Base-by-base conservation (phyloP, 2,797 vertebrate species). In the Todus mexicanus region DNA sequence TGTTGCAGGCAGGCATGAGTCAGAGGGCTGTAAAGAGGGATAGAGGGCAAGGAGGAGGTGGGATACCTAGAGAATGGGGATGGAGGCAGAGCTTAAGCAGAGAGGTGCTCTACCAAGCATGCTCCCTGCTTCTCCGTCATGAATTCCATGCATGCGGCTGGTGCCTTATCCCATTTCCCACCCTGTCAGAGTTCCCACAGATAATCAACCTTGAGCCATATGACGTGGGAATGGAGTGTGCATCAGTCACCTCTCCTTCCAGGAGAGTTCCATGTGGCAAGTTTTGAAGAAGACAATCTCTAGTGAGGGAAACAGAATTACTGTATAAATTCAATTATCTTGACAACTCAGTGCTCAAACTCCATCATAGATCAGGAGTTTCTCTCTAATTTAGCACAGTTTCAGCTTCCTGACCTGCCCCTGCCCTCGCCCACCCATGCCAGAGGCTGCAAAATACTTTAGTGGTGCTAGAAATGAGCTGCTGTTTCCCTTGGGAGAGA, bases 241-340 rank as follows among this genome's bases (percentile, higher is more conserved):
- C 4, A 3, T 69, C 69, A 82, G 26, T 47, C 38, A 11, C 13
- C 15, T 79, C 59, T 66, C 20, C 40, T 93, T 92, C 70, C 43
- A 72, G 65, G 76, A 43, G 23, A 59, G 50, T 89, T 91, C 75
- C 10, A 23, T 5, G 3, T 2, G 4, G 27, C 73, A 91, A 40
- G 69, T 88, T 96, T 84, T 76, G 51, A 87, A 89, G 70, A 84
- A 86, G 69, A 90, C 87, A 81, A 81, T 56, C 31, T 73, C 47
- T 64, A 50, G 51, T 0, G 10, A 64, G 33, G 35, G 77, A 76
- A 92, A 68, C 92, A 78, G 51, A 93, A 81, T 69, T 94, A 82
- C 50, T 74, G 50, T 80, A 69, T 79, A 86, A 87, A 87, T 93
- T 95, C 83, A 93, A 91, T 96, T 95, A 89, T 59, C 50, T 92